Percentiles rank a stretch among this genome's conserved stretches.
phyloP scores from a whole-genome alignment of 1,140 invertebrate species.

The Lucilia cuprina region DNA sequence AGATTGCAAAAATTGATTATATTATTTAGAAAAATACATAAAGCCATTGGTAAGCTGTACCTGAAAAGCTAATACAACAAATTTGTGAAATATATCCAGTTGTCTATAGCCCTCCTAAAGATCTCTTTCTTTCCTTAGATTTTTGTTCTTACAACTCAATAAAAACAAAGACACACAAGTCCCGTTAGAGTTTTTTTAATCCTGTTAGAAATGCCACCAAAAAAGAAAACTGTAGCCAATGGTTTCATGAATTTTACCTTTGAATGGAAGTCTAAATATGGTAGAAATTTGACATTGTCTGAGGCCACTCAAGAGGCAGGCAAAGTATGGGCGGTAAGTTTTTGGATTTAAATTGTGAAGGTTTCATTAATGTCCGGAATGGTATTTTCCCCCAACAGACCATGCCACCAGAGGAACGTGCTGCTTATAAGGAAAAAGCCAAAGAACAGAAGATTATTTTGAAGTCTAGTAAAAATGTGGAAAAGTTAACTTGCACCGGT shows the following conservation, averaged over 20 bases:
- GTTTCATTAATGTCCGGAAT: no score
- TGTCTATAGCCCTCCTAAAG: no score
- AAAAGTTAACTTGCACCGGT: conserved; percentile 45
- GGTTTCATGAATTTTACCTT: conserved; percentile 40
- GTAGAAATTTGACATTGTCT: background rate
- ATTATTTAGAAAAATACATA: no score
- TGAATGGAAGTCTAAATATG: conserved; percentile 37
- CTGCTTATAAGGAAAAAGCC: conserved; percentile 38
- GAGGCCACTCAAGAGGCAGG: conserved; percentile 35
- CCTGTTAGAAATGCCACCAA: conserved; percentile 37
- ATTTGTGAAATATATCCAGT: no score
- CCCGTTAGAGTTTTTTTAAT: background rate
- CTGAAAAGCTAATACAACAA: no score
- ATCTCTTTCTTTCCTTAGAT: no score
- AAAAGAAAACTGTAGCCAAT: conserved; percentile 36
- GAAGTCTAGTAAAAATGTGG: conserved; percentile 37
- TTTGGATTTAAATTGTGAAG: background rate
- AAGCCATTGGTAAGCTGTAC: no score
- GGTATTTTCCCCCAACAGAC: conserved; percentile 6
- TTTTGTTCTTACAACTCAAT: no score
- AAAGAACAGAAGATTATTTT: conserved; percentile 44
- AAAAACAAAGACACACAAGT: background rate
- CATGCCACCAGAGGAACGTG: conserved; percentile 35
- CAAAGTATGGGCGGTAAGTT: conserved; percentile 39
- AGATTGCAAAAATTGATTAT: no score